Percentiles rank a stretch among this genome's conserved stretches.
Conservation (phyloP, 2,888 invertebrate genomes). For the Cephus nigrinus region DNA sequence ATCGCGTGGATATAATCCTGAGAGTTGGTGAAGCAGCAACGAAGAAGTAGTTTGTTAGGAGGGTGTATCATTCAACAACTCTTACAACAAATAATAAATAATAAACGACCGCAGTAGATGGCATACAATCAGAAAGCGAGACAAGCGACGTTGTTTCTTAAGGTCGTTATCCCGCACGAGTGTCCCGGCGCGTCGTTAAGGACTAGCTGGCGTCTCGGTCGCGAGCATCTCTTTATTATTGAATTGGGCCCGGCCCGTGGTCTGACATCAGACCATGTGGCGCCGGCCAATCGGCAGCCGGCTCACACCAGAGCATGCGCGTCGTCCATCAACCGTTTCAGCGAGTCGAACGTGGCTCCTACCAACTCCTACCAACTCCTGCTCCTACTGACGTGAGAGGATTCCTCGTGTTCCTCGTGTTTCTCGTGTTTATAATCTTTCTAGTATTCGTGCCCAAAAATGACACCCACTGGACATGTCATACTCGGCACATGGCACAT, state of each 20-base stretch:
- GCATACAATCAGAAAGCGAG: neutral
- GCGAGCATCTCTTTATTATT: constrained; percentile 63
- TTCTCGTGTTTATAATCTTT: no score
- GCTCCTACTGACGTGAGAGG: no score
- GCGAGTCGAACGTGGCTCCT: neutral
- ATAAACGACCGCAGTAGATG: constrained; percentile 16
- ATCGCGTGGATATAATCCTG: constrained; percentile 47
- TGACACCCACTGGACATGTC: no score
- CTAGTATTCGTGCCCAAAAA: no score
- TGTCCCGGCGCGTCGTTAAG: constrained; percentile 49
- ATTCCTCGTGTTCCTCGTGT: no score
- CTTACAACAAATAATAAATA: constrained; percentile 20
- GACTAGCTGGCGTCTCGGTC: constrained; percentile 54
- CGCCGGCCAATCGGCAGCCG: constrained; percentile 72
- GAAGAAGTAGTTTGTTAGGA: neutral
- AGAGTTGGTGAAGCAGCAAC: constrained; percentile 9
- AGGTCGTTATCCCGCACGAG: constrained; percentile 22
- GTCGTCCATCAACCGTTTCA: constrained; percentile 2
- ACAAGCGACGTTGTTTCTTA: neutral
- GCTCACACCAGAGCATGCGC: constrained; percentile 60
- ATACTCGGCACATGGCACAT: no score
- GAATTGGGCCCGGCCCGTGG: constrained; percentile 72
- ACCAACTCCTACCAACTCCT: no score
- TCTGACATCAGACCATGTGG: constrained; percentile 83
- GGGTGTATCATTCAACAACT: constrained; percentile 20